Base-by-base conservation (phyloP, 1,140 invertebrate species). In the Adoxophyes honmai region DNA sequence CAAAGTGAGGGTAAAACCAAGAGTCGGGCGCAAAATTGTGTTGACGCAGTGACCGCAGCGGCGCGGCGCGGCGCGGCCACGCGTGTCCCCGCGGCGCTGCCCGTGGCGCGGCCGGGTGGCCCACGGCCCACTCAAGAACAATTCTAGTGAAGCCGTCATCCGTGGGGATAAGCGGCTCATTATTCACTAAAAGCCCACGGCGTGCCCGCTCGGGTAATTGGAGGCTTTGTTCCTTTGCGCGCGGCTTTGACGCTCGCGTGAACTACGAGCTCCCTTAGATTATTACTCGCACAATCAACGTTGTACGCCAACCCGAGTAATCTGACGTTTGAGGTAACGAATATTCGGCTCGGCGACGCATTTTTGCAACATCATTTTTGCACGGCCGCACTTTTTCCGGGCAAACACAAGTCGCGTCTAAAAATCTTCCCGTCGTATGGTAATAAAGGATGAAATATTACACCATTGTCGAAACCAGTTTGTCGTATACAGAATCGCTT, bases 151-250 rank as follows among this genome's bases (percentile, higher is more conserved):
- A 79, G 70, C 75, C 74, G 68, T 81, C 81, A 80, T 77, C 73
- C 70, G 53, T 59, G 59, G 66, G 79, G 73, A 82, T 86, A 83
- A 82, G 75, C 81, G 78, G 75, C 81, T 84, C 81, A 88, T 88
- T 86, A 88, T 86, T 83, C 81, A 86, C 81, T 85, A 85, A 88
- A 86, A 86, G 85, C 81, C 78, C 81, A 86, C 81, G 74, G 84
- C 81, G 74, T 82, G 81, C 81, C 68, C 72, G 75, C 70, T 74
- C 63, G 70, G 80, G 71, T 88, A 88, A 88, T 88, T 86, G 81
- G 74, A 81, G 73, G 81, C 78, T 85, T 85, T 84, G 78, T 83
- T 81, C 76, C 75, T 82, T 86, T 72, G 71, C 75, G 65, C 68
- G 66, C 63, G 60, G 70, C 75, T 76, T 75, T 81, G 75, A 77